These are phyloP conservation scores for Zaprionus obscuricornis DNA, from an alignment of 2,888 invertebrate genomes.

Conservation along the genomic window DNA sequence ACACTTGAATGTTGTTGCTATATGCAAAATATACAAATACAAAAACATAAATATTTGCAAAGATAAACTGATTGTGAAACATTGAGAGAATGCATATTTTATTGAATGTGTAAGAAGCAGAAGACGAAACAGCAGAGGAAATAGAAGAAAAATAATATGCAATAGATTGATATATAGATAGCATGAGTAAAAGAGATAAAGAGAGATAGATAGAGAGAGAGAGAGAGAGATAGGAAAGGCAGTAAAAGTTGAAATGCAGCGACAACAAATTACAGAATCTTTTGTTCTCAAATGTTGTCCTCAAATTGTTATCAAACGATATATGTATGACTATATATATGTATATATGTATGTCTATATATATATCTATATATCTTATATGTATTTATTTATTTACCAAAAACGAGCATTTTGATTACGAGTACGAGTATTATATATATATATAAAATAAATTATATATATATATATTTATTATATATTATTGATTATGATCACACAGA, in stretches of 20 bases:
- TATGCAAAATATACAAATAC: slow-evolving; percentile 15
- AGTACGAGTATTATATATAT: slow-evolving; percentile 40
- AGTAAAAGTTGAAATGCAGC: slow-evolving; percentile 50
- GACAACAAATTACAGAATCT: slow-evolving; percentile 71
- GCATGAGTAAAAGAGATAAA: background rate
- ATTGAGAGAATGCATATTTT: slow-evolving; percentile 66
- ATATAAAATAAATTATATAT: too few species aligned
- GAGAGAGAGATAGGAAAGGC: slow-evolving; percentile 5
- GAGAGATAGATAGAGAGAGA: background rate
- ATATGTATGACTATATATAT: background rate
- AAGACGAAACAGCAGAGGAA: background rate
- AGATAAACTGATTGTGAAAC: slow-evolving; percentile 54
- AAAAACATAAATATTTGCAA: slow-evolving; percentile 27
- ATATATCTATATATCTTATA: slow-evolving; percentile 36
- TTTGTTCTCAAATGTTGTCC: slow-evolving; percentile 75
- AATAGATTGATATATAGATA: too few species aligned
- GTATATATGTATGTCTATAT: background rate
- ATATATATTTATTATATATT: background rate
- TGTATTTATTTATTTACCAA: slow-evolving; percentile 73
- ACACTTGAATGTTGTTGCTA: slow-evolving; percentile 24
- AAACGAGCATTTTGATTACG: slow-evolving; percentile 50
- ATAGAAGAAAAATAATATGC: background rate
- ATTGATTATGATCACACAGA: background rate
- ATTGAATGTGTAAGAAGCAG: slow-evolving; percentile 65
- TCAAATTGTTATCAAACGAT: slow-evolving; percentile 62